Conservation (phyloP, 2,113 vertebrate genomes). For the Lontra canadensis region DNA sequence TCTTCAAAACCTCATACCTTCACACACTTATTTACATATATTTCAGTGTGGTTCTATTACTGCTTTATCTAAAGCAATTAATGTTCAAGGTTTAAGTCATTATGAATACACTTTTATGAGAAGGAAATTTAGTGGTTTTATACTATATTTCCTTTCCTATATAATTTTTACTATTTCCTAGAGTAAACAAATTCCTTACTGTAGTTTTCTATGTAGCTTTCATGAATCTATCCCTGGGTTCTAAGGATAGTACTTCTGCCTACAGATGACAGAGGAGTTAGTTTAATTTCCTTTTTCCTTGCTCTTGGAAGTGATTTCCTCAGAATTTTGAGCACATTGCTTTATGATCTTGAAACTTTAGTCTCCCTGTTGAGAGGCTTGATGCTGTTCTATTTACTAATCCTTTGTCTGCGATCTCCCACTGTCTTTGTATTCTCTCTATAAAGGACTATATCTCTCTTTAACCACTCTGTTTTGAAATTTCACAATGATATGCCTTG, state of each 20-base stretch:
- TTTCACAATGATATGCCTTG: not conserved
- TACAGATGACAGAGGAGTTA: not conserved
- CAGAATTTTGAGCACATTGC: not conserved
- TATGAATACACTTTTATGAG: not conserved
- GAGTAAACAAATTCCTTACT: not conserved
- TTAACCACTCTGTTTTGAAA: not conserved
- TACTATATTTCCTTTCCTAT: not conserved
- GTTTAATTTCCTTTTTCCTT: not conserved
- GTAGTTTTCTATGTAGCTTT: not conserved
- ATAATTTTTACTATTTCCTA: not conserved
- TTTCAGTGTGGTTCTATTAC: not conserved
- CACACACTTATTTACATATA: not conserved
- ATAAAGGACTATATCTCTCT: not conserved
- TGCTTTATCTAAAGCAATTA: not conserved
- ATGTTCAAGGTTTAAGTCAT: not conserved
- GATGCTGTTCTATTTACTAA: not conserved
- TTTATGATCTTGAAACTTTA: not conserved
- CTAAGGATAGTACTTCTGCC: not conserved
- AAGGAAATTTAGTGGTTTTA: not conserved
- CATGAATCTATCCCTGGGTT: not conserved
- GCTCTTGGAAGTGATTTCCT: not conserved
- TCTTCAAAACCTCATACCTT: fast-evolving
- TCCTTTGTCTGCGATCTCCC: not conserved
- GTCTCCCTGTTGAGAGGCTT: not conserved
- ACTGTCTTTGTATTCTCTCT: not conserved